Evolutionary conservation across 2,113 vertebrate genomes (phyloP).

Genomic region (Amphiprion ocellaris): DNA sequence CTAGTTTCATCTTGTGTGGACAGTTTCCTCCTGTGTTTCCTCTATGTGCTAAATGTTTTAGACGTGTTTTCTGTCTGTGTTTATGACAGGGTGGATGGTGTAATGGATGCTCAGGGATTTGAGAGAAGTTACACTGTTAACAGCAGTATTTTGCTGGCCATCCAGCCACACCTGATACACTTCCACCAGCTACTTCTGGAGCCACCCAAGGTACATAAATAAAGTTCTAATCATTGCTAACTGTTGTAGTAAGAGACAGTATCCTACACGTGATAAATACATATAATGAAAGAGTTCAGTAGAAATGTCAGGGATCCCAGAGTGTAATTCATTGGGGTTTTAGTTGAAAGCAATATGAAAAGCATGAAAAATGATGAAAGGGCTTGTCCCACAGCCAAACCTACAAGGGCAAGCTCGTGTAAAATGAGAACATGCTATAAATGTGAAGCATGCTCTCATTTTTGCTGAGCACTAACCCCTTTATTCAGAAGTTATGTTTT

Average conservation of each 20-base stretch:
- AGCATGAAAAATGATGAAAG: too few relatives aligned
- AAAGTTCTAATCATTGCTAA: background rate
- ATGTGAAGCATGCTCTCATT: too few relatives aligned
- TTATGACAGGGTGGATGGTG: constrained; percentile 79
- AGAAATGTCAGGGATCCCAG: background rate
- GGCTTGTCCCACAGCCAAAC: too few relatives aligned
- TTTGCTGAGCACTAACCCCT: too few relatives aligned
- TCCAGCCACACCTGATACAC: constrained; percentile 92
- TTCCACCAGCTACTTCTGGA: constrained; percentile 95
- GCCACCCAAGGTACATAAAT: constrained; percentile 91
- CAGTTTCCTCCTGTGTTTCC: background rate
- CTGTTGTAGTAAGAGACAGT: too few relatives aligned
- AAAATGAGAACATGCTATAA: background rate
- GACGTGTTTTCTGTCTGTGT: constrained; percentile 30
- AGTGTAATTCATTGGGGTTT: too few relatives aligned
- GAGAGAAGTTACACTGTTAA: constrained; percentile 89
- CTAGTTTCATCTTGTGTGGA: background rate
- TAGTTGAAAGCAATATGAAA: too few relatives aligned
- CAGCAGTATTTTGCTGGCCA: constrained; percentile 90
- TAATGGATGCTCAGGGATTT: constrained; percentile 84
- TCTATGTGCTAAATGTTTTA: constrained; percentile 8
- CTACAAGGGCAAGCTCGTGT: too few relatives aligned
- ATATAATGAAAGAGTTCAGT: background rate
- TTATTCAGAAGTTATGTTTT: background rate
- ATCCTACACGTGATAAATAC: background rate